These are phyloP conservation scores for Ciconia nigra DNA, from an alignment of 2,797 vertebrate species.

Conservation along the genomic window DNA sequence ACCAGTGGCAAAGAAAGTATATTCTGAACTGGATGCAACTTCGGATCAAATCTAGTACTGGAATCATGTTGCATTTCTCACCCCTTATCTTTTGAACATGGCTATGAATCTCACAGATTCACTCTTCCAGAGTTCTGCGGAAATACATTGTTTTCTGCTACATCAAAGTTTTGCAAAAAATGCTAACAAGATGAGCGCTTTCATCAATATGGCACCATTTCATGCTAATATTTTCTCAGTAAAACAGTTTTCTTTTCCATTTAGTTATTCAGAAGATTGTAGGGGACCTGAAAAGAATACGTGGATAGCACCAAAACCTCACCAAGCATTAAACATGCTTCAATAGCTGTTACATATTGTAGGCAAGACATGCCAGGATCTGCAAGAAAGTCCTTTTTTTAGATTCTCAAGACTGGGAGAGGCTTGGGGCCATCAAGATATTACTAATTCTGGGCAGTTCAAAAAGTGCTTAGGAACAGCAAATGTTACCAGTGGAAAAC, in stretches of 20 bases:
- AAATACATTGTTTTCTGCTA: neutral
- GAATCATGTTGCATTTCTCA: neutral
- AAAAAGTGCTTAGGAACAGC: neutral
- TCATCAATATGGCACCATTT: slow-evolving; percentile 11
- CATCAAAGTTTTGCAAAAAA: neutral
- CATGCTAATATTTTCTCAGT: neutral
- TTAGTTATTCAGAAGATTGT: neutral
- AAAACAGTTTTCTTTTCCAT: neutral
- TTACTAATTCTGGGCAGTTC: neutral
- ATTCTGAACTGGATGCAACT: neutral
- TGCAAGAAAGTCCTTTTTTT: neutral
- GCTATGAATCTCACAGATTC: neutral
- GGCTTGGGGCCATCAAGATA: fast-evolving
- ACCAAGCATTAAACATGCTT: neutral
- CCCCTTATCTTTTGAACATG: neutral
- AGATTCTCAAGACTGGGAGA: neutral
- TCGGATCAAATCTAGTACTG: neutral
- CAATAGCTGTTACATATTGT: neutral
- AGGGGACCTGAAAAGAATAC: neutral
- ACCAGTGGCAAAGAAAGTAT: neutral
- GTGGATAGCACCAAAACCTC: neutral
- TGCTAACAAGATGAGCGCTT: neutral
- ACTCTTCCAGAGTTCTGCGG: neutral
- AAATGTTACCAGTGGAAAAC: neutral
- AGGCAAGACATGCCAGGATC: neutral